phyloP scores from a whole-genome alignment of 1,140 invertebrate species.

The Saccostrea cuccullata region DNA sequence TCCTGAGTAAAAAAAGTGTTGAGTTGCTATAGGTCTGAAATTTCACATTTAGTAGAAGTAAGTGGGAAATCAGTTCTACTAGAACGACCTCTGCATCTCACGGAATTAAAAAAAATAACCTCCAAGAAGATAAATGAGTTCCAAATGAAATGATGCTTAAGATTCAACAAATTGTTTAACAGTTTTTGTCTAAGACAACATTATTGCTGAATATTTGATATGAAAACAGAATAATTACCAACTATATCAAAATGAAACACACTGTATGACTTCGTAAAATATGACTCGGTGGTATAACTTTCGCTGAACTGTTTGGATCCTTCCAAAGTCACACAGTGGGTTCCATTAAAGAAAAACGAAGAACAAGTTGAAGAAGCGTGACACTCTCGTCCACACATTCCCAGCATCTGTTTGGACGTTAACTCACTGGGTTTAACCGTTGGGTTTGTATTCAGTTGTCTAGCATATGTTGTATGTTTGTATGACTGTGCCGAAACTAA shows the following conservation, averaged over 20 bases:
- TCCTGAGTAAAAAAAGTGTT: no score
- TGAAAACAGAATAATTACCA: neutral
- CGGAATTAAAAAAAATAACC: no score
- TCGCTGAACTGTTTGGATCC: neutral
- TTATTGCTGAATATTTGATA: no score
- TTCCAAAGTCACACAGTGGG: neutral
- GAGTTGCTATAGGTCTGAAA: no score
- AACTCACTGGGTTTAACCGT: neutral
- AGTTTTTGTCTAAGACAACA: no score
- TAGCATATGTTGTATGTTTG: neutral
- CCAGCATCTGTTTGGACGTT: neutral
- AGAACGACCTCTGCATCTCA: no score
- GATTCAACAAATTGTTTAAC: no score
- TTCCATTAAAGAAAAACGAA: slow-evolving; percentile 8
- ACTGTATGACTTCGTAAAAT: neutral
- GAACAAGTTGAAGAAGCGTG: neutral
- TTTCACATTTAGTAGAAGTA: no score
- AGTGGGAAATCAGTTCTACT: no score
- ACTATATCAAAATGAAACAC: neutral
- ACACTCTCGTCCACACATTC: neutral
- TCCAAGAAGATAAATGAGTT: no score
- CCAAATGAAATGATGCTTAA: no score
- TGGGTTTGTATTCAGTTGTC: neutral
- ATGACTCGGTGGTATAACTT: neutral
- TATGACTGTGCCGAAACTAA: neutral